Evolutionary conservation across 2,888 invertebrate species (phyloP), one percentile per base, ranked within the genome.

Genomic region (Ecliptopera silaceata): DNA sequence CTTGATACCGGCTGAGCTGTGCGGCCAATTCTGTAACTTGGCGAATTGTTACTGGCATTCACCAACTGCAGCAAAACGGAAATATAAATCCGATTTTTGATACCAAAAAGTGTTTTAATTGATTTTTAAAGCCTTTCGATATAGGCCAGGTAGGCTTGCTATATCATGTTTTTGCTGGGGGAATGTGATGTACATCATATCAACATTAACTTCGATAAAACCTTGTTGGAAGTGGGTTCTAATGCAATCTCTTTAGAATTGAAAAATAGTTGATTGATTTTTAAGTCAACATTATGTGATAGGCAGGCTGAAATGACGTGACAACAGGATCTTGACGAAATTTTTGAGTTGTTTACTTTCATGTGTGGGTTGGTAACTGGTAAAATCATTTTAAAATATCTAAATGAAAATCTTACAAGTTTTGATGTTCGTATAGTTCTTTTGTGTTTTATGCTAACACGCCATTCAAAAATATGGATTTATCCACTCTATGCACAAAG

Each of bases 1-100:
- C 88, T 89, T 89, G 82, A 85, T 85, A 81, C 77, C 76, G 86
- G 89, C 88, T 86, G 57, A 49, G 58, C 58, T 46, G 84, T 85
- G 86, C 78, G 70, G 88, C 88, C 85, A 80, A 74, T 69, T 84
- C 86, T 89, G 88, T 89, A 88, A 84, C 85, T 84, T 87, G 87
- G 84, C 84, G 77, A 85, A 84, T 84, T 87, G 87, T 87, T 88
- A 85, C 75, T 84, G 80, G 82, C 83, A 75, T 86, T 82, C 82
- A 82, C 80, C 74, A 85, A 80, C 74, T 83, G 80, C 86, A 84
- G 86, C 85, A 79, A 77, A 81, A 77, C 83, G 83, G 88, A 88
- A 88, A 87, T 86, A 89, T 88, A 89, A 89, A 87, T 88, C 86
- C 89, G 85, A 89, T 88, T 91, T 91, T 91, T 91, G 88, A 90